Percentiles rank a stretch among this genome's conserved stretches.
phyloP scores from a whole-genome alignment of 2,797 vertebrate genomes.

The Falco peregrinus region DNA sequence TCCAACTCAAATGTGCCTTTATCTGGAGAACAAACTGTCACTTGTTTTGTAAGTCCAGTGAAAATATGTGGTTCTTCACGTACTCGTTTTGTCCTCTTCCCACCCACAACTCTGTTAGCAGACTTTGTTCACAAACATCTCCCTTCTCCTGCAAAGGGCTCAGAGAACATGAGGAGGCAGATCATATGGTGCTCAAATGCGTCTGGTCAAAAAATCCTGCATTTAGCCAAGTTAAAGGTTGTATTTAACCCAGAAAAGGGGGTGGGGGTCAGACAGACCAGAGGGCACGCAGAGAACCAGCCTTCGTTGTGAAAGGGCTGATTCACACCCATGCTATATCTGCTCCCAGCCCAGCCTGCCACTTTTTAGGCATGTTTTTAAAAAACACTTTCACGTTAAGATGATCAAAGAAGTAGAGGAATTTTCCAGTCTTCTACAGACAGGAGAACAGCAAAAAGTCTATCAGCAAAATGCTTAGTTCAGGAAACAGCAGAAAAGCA shows the following conservation, averaged over 20 bases:
- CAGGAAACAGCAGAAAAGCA: neutral
- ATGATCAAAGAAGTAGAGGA: neutral
- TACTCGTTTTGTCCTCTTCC: constrained; percentile 31
- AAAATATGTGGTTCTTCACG: constrained; percentile 26
- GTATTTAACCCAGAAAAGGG: constrained; percentile 3
- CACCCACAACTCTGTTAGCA: constrained; percentile 33
- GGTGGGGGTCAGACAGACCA: neutral
- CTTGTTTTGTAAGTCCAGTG: constrained; percentile 53
- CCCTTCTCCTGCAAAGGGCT: constrained; percentile 27
- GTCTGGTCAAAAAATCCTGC: neutral
- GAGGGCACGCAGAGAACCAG: neutral
- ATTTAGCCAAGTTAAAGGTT: constrained; percentile 23
- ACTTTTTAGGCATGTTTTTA: neutral
- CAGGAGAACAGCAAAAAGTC: neutral
- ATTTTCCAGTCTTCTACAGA: neutral
- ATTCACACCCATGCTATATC: neutral
- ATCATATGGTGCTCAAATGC: constrained; percentile 27
- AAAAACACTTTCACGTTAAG: neutral
- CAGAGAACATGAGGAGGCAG: constrained; percentile 53
- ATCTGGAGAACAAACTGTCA: constrained; percentile 26
- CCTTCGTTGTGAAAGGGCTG: neutral
- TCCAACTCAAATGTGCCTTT: neutral
- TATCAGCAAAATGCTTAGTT: neutral
- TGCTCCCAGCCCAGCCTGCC: neutral
- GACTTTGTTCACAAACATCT: constrained; percentile 23